Conservation (phyloP, 1,140 invertebrate genomes). For the Ostrea edulis region DNA sequence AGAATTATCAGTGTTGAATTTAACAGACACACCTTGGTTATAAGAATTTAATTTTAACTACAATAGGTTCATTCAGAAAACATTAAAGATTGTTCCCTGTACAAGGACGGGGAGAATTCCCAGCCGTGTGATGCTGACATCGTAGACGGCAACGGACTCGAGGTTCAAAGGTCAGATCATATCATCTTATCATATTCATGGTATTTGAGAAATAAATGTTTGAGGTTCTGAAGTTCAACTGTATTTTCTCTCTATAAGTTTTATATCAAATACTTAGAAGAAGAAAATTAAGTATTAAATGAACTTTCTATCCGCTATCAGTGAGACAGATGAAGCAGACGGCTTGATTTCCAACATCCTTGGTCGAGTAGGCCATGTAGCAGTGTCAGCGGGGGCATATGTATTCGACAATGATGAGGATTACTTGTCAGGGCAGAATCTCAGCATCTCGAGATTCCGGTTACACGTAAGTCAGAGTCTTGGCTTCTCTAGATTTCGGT, state of each 20-base stretch:
- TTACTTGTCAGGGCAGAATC: slow-evolving; percentile 63
- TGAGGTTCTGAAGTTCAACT: too few species aligned
- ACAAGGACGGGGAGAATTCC: slow-evolving; percentile 57
- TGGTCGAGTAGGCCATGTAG: slow-evolving; percentile 68
- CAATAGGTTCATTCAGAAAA: slow-evolving; percentile 66
- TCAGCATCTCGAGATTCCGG: slow-evolving; percentile 82
- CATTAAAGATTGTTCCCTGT: slow-evolving; percentile 60
- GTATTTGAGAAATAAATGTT: too few species aligned
- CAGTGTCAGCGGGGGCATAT: slow-evolving; percentile 75
- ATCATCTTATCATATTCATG: neutral
- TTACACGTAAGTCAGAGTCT: slow-evolving; percentile 79
- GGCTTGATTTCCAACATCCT: slow-evolving; percentile 64
- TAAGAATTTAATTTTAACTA: neutral
- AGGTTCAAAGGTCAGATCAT: neutral
- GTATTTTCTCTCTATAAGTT: too few species aligned
- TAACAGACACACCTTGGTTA: neutral
- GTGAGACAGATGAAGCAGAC: slow-evolving; percentile 34
- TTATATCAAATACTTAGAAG: too few species aligned
- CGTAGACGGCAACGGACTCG: neutral
- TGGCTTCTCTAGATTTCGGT: neutral
- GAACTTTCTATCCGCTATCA: neutral
- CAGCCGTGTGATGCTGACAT: slow-evolving; percentile 24
- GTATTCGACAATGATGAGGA: slow-evolving; percentile 80
- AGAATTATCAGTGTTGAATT: too few species aligned
- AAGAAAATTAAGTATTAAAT: too few species aligned